phyloP scores from a whole-genome alignment of 2,113 vertebrate genomes.

The Microcebus ravelobensis region DNA sequence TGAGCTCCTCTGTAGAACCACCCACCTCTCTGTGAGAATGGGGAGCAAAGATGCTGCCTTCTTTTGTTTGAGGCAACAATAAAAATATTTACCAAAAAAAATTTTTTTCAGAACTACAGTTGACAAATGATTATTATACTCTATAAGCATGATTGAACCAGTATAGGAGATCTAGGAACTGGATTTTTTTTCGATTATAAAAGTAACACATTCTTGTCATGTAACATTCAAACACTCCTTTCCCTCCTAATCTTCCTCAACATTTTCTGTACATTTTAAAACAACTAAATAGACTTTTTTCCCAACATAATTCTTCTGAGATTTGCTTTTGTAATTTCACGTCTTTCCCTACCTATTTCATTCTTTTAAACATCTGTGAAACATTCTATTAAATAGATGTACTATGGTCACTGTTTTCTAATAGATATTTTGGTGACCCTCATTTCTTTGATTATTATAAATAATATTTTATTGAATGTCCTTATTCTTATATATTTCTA shows the following conservation, averaged over 20 bases:
- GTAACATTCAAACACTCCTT: neutral
- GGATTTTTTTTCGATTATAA: constrained; percentile 1
- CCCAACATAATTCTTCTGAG: neutral
- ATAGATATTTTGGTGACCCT: neutral
- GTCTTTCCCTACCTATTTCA: neutral
- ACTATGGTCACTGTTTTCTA: neutral
- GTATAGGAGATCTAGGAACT: neutral
- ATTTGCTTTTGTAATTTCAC: neutral
- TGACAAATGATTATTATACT: neutral
- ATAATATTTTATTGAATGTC: neutral
- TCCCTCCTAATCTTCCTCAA: neutral
- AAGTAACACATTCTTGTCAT: neutral
- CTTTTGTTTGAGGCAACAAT: constrained; percentile 11
- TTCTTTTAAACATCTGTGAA: neutral
- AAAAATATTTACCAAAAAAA: neutral
- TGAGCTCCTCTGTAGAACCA: neutral
- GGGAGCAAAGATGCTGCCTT: neutral
- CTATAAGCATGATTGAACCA: neutral
- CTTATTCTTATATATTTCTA: neutral
- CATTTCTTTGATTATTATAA: neutral
- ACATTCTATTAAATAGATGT: neutral
- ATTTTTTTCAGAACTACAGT: neutral
- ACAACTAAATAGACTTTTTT: neutral
- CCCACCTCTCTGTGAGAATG: neutral
- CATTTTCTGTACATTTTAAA: constrained; percentile 24